A percentile compares a stretch with the other conserved stretches of the same genome.
These are phyloP conservation scores for Hetaerina titia DNA, from an alignment of 2,888 invertebrate genomes.

Conservation along the genomic window DNA sequence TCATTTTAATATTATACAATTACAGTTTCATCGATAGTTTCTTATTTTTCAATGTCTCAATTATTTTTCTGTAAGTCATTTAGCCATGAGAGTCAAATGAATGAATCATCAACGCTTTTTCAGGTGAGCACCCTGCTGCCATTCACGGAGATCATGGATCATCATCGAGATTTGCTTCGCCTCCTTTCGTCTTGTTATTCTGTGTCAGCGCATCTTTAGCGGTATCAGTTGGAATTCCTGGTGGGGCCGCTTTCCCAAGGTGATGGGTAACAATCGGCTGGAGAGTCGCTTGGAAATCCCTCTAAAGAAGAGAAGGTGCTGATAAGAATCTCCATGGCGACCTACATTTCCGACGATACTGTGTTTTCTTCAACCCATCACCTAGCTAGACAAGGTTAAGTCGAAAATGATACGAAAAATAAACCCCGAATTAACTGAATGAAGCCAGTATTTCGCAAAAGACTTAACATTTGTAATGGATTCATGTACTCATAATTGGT, in stretches of 20 bases:
- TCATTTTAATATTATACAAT: too few species aligned
- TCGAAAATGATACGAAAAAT: not conserved
- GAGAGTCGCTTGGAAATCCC: constrained; percentile 43
- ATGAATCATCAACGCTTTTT: constrained; percentile 69
- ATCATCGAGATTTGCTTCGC: constrained; percentile 24
- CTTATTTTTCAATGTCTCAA: too few species aligned
- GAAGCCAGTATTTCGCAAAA: constrained; percentile 10
- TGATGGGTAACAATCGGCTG: constrained; percentile 41
- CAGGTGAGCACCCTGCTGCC: constrained; percentile 92
- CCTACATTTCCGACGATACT: constrained; percentile 14
- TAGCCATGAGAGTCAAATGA: too few species aligned
- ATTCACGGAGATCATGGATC: constrained; percentile 78
- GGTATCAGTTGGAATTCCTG: constrained; percentile 26
- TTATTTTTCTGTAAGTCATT: too few species aligned
- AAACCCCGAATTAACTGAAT: constrained; percentile 24
- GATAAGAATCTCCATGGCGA: constrained; percentile 25
- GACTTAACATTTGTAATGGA: not conserved
- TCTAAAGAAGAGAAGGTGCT: constrained; percentile 22
- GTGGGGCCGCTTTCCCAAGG: constrained; percentile 36
- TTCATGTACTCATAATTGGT: not conserved
- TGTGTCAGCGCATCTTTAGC: constrained; percentile 27
- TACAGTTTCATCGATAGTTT: too few species aligned
- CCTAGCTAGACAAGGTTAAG: constrained; percentile 13
- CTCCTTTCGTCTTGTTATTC: constrained; percentile 15
- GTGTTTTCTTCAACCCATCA: not conserved